Conservation (phyloP, 2,113 vertebrate genomes). For the Tyrannus savana region DNA sequence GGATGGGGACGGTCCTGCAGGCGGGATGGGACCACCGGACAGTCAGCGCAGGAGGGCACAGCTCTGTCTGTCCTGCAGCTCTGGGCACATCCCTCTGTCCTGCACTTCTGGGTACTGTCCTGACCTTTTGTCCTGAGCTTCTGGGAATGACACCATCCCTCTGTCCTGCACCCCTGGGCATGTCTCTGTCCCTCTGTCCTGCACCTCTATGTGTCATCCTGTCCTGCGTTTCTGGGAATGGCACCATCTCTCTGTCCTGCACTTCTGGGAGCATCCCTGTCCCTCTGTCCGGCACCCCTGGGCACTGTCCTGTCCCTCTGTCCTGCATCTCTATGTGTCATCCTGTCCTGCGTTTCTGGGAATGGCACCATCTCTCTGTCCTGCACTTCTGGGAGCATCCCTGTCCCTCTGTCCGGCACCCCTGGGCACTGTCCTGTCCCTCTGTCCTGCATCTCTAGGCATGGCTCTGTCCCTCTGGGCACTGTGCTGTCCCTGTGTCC, state of each 20-base stretch:
- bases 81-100: background rate
- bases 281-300: too few relatives aligned
- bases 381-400: background rate
- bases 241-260: too few relatives aligned
- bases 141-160: too few relatives aligned
- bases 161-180: too few relatives aligned
- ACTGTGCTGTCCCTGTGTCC: background rate
- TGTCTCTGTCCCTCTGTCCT: background rate
- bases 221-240: too few relatives aligned
- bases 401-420: background rate
- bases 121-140: background rate
- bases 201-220: too few relatives aligned
- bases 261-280: too few relatives aligned
- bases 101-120: accelerated
- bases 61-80: background rate
- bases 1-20: background rate
- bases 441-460: background rate
- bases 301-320: accelerated
- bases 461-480: background rate
- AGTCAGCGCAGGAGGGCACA: background rate
- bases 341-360: background rate
- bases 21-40: background rate
- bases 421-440: background rate
- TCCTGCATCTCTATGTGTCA: background rate
- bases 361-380: background rate